Evolutionary conservation across 2,797 vertebrate genomes (phyloP), one percentile per base, ranked within the genome.

Genomic region (Carduelis carduelis): DNA sequence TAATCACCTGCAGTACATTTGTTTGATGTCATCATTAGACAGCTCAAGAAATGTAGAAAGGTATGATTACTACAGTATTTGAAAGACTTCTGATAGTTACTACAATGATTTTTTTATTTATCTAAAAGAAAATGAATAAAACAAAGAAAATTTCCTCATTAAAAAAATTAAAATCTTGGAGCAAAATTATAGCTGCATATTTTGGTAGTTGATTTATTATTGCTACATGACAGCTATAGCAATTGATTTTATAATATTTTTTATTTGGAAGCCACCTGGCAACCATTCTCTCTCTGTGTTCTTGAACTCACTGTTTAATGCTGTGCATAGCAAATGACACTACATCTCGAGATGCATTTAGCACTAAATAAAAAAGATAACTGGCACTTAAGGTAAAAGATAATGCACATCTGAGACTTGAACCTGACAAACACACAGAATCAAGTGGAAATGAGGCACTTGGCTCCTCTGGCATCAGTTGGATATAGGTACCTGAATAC

Each of bases 11-110:
- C 41, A 66, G 52, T 87, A 89, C 22, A 50, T 46, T 96, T 96
- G 77, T 97, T 97, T 97, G 93, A 97, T 91, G 79, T 85, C 68
- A 76, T 95, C 93, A 93, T 66, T 85, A 95, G 69, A 80, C 52
- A 47, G 93, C 75, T 76, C 72, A 80, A 69, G 27, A 89, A 90
- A 95, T 80, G 57, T 75, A 83, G 69, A 88, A 94, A 92, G 49
- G 52, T 72, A 71, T 63, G n/a, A 92, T 91, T 94, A 94, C 59
- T 74, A 56, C 60, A 79, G 34, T 47, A 50, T 94, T 81, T 78
- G 46, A 97, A 95, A 82, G 39, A 84, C 63, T 83, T 78, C 81
- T 90, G 59, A 93, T 71, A 90, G 89, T 90, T 37, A 79, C 60
- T 87, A 55, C 63, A 83, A 68, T 63, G 39, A 52, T 69, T 93